Percentiles rank a stretch among this genome's conserved stretches.
Conservation (phyloP, 2,797 vertebrate genomes). For the Odontamblyopus rebecca region DNA sequence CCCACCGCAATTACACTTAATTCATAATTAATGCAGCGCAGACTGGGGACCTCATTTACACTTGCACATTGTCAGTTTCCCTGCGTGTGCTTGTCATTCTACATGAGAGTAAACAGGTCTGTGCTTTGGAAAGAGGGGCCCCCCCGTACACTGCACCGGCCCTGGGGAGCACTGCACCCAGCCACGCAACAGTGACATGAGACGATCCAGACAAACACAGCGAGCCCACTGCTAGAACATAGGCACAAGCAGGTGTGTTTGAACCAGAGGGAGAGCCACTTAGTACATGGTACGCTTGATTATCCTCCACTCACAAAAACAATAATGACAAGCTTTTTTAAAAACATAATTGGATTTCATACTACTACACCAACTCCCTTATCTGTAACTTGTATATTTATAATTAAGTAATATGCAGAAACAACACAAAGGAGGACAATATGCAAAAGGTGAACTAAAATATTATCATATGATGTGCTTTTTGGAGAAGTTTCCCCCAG, state of each 20-base stretch:
- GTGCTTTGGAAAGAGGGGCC: slow-evolving; percentile 69
- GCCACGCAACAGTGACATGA: slow-evolving; percentile 61
- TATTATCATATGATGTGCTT: no score
- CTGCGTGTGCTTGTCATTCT: slow-evolving; percentile 78
- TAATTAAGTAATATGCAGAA: not conserved
- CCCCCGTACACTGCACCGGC: slow-evolving; percentile 65
- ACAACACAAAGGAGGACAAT: not conserved
- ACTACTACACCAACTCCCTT: no score
- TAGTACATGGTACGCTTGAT: slow-evolving; percentile 42
- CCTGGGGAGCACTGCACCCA: slow-evolving; percentile 63
- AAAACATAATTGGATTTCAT: no score
- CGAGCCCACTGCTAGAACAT: slow-evolving; percentile 51
- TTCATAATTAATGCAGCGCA: slow-evolving; percentile 82
- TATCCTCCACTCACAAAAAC: slow-evolving; percentile 19
- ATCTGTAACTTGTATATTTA: no score
- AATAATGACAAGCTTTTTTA: not conserved
- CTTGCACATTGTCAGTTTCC: slow-evolving; percentile 74
- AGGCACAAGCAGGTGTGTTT: slow-evolving; percentile 59
- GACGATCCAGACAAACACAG: slow-evolving; percentile 64
- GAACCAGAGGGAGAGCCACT: slow-evolving; percentile 49
- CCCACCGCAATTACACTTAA: slow-evolving; percentile 79
- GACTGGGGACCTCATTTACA: slow-evolving; percentile 82
- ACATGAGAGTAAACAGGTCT: slow-evolving; percentile 76
- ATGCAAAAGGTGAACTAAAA: not conserved
- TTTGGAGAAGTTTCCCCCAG: no score